A percentile compares a stretch with the other conserved stretches of the same genome.
Evolutionary conservation across 37 sponge, comb jelly and placozoan genomes (phyloP).

Genomic region (Corticium candelabrum): DNA sequence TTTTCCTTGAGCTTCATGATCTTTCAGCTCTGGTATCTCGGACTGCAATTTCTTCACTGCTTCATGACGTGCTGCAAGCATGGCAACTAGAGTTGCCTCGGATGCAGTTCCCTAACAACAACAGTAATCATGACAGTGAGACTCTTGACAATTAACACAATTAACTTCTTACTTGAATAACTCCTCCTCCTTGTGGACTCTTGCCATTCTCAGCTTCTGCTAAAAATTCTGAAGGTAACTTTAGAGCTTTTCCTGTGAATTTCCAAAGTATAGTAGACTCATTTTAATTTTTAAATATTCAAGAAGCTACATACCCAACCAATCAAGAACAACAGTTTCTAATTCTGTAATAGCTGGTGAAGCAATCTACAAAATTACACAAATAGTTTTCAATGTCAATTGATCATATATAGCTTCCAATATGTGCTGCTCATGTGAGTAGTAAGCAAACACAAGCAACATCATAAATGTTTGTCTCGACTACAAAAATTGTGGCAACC

Average conservation of each 20-base stretch:
- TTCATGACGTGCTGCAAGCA: neutral
- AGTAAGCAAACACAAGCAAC: too few relatives aligned
- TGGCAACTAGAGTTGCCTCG: neutral
- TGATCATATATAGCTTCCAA: too few relatives aligned
- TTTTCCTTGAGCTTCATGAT: neutral
- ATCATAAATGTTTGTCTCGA: neutral
- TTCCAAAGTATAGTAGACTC: neutral
- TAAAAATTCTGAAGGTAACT: neutral
- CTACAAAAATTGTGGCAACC: constrained; percentile 1
- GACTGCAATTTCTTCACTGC: neutral
- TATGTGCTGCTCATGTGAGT: too few relatives aligned
- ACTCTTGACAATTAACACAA: neutral
- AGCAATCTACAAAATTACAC: neutral
- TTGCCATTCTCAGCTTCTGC: neutral
- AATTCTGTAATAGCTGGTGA: neutral
- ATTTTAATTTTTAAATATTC: neutral
- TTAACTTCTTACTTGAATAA: neutral
- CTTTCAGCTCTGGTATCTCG: neutral
- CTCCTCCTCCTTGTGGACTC: neutral
- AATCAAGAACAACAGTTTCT: neutral
- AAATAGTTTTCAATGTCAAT: too few relatives aligned
- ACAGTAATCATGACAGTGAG: neutral
- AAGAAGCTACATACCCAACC: neutral
- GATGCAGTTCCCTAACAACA: neutral
- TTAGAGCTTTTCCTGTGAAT: neutral